Percentiles rank a stretch among this genome's conserved stretches.
These are phyloP conservation scores for Xiphorhynchus erythropygius DNA, from an alignment of 2,797 vertebrate species.

Conservation along the genomic window DNA sequence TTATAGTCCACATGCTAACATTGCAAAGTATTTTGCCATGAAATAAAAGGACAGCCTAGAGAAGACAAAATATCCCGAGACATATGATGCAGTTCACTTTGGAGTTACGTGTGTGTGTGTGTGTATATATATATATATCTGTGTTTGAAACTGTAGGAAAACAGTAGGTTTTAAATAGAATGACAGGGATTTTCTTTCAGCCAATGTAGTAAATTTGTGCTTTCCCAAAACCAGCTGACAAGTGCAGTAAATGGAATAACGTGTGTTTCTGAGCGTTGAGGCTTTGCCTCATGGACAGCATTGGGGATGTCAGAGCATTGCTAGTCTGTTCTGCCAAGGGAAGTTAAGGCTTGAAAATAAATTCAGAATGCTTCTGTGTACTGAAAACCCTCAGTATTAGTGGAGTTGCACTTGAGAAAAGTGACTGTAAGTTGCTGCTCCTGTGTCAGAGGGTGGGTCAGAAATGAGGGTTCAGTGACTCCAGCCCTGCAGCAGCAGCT, in stretches of 20 bases:
- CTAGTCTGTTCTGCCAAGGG: not conserved
- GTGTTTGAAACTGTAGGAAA: not conserved
- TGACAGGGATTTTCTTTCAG: not conserved
- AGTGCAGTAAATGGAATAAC: not conserved
- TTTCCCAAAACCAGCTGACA: not conserved
- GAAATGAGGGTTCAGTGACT: not conserved
- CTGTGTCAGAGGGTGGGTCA: not conserved
- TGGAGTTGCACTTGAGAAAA: not conserved
- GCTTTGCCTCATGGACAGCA: fast-evolving
- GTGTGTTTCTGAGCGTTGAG: not conserved
- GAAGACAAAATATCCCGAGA: not conserved
- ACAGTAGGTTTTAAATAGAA: not conserved
- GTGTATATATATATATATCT: no score
- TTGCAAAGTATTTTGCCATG: not conserved
- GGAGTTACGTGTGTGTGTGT: not conserved
- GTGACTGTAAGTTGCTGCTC: not conserved
- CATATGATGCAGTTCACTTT: fast-evolving
- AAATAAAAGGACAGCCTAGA: not conserved
- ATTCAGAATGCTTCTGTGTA: not conserved
- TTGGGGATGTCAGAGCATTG: not conserved
- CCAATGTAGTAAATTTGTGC: fast-evolving
- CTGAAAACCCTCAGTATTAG: not conserved
- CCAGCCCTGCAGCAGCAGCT: slow-evolving; percentile 23
- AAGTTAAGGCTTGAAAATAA: not conserved
- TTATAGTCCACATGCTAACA: not conserved